Evolutionary conservation across 2,888 invertebrate species (phyloP).

Genomic region (Standfussiana lucernea): DNA sequence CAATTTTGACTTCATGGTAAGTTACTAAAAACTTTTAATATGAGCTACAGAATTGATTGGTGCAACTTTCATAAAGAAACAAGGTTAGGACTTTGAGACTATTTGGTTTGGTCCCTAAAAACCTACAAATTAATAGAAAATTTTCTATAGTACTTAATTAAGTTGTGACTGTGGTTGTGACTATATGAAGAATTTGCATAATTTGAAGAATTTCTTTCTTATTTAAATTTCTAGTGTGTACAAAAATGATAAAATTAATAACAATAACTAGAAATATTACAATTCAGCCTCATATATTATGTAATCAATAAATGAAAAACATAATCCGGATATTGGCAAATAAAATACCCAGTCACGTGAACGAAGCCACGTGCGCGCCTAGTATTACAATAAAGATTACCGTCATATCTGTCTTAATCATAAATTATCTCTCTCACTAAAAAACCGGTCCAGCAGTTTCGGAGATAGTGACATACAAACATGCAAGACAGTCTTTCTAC

Average conservation of each 20-base stretch:
- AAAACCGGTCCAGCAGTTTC: conserved; percentile 35
- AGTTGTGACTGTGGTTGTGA: too few species aligned
- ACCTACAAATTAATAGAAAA: too few species aligned
- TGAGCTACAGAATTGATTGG: too few species aligned
- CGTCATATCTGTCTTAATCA: conserved; percentile 1
- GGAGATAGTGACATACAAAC: conserved; percentile 29
- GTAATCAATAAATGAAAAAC: not conserved
- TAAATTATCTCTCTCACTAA: conserved; percentile 3
- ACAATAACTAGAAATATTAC: not conserved
- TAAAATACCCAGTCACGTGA: not conserved
- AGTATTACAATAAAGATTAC: conserved; percentile 17
- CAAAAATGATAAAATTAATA: too few species aligned
- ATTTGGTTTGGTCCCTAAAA: too few species aligned
- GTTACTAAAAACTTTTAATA: not conserved
- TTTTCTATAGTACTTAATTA: too few species aligned
- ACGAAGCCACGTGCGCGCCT: not conserved
- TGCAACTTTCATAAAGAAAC: too few species aligned
- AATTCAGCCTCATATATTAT: not conserved
- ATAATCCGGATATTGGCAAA: not conserved
- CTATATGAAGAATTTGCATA: too few species aligned
- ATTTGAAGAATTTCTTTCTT: too few species aligned
- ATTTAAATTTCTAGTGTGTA: too few species aligned
- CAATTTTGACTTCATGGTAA: too few species aligned
- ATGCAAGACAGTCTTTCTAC: conserved; percentile 42
- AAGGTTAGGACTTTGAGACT: too few species aligned